Evolutionary conservation across 2,888 invertebrate genomes (phyloP), one percentile per base, ranked within the genome.

Genomic region (Sipunculus nudus): DNA sequence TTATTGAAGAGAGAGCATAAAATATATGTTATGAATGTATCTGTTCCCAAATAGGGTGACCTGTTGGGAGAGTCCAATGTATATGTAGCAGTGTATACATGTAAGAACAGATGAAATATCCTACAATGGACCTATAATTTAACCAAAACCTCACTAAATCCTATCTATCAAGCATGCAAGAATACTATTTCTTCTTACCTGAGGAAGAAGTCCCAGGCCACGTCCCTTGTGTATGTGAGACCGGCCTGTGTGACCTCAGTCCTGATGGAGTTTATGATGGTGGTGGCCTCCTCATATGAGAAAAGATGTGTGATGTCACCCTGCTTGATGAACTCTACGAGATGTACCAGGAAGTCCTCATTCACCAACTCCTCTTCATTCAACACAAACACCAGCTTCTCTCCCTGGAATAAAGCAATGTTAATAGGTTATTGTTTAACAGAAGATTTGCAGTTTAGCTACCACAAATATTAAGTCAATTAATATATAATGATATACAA

Each of bases 191-290:
- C n/a, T n/a, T n/a, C 48, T 29, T 26, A 66, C 63, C 40, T 78
- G 48, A 82, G 67, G 72, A 84, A 84, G 75, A 81, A 83, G 56
- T 83, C 75, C 83, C 83, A 84, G 2, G 83, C 83, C 1, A 81
- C 80, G 45, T 82, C 79, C 35, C 80, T 67, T 3, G 82, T 81
- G 72, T 81, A 84, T 2, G 79, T 77, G 10, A 82, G 74, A 1
- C 82, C 83, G 28, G 81, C 80, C 65, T 82, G 81, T 2, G 81
- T 80, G 31, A 82, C 81, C 60, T 82, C 83, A 2, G 82, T 81
- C 32, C 83, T 70, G 62, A 83, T 81, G 35, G 82, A 81, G 73
- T 83, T 84, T 65, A 82, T 80, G 59, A 84, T 82, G 23, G 79
- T 81, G 0, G 83, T 82, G 70, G 78, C 77, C 61, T 84, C 81